A percentile compares a stretch with the other conserved stretches of the same genome.
Conservation (phyloP, 2,797 vertebrate species). For the Gephyroberyx darwinii region DNA sequence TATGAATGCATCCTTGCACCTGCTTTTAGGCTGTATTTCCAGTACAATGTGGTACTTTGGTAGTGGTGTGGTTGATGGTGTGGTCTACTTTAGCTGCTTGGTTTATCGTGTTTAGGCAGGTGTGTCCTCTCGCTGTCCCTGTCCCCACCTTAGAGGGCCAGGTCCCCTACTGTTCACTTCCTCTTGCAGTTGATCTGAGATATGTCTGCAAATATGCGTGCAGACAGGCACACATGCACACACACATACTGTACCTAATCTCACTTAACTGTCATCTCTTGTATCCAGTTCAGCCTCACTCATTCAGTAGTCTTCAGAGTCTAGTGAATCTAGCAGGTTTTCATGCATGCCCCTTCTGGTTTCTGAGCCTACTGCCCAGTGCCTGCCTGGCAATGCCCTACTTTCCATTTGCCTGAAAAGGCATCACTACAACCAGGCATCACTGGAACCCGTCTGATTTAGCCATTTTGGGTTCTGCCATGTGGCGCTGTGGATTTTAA, state of each 20-base stretch:
- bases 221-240: conserved; percentile 16
- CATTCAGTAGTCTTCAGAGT: conserved; percentile 22
- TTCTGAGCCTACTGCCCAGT: conserved; percentile 53
- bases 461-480: conserved; percentile 76
- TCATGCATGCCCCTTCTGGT: conserved; percentile 50
- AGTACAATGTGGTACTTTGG: not conserved
- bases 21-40: not conserved
- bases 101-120: conserved; percentile 2
- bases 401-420: conserved; percentile 75
- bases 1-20: not conserved
- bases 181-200: conserved; percentile 18
- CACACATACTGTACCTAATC: conserved; percentile 7
- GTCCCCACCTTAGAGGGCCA: not conserved
- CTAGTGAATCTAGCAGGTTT: conserved; percentile 57
- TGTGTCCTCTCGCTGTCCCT: conserved; percentile 34
- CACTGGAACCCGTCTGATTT: conserved; percentile 74
- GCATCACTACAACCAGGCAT: conserved; percentile 44
- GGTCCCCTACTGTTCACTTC: conserved; percentile 12
- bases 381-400: conserved; percentile 65
- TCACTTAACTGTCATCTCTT: conserved; percentile 14
- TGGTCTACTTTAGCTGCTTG: not conserved
- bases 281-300: conserved; percentile 22
- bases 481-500: conserved; percentile 76
- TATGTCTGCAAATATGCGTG: not conserved
- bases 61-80: not conserved